Evolutionary conservation across 2,113 vertebrate species (phyloP).

Genomic region (Arothron firmamentum): DNA sequence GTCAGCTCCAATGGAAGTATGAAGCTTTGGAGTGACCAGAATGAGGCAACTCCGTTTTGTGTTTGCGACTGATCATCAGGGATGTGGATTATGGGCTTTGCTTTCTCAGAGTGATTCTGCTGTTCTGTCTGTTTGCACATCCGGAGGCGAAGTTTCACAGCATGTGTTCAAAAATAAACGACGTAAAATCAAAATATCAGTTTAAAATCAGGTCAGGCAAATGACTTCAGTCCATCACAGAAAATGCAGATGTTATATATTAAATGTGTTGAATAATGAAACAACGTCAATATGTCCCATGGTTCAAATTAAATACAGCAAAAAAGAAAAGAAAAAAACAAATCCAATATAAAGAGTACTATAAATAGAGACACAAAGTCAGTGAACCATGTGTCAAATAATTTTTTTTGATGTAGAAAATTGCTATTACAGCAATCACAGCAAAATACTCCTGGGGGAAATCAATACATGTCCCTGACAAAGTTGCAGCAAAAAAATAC

Average conservation of each 20-base stretch:
- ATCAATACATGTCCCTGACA: slow-evolving; percentile 27
- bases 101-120: slow-evolving; percentile 11
- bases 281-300: no score
- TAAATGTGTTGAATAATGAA: no score
- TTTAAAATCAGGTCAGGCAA: no score
- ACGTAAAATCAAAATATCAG: no score
- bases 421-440: not conserved
- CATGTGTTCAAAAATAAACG: not conserved
- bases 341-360: no score
- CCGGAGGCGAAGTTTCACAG: slow-evolving; percentile 9
- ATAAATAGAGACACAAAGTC: no score
- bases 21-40: slow-evolving; percentile 10
- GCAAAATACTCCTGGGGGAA: slow-evolving; percentile 14
- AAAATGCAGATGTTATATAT: no score
- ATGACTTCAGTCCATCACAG: no score
- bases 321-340: no score
- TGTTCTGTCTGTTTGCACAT: slow-evolving; percentile 3
- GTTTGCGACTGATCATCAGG: slow-evolving; percentile 1
- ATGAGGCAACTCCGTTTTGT: slow-evolving; percentile 7
- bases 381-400: no score
- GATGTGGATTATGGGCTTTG: slow-evolving; percentile 24
- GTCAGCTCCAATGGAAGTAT: slow-evolving; percentile 1
- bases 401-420: no score
- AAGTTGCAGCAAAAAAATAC: not conserved
- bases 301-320: no score